Evolutionary conservation across 2,888 invertebrate species (phyloP).

Genomic region (Epicampocera succincta): DNA sequence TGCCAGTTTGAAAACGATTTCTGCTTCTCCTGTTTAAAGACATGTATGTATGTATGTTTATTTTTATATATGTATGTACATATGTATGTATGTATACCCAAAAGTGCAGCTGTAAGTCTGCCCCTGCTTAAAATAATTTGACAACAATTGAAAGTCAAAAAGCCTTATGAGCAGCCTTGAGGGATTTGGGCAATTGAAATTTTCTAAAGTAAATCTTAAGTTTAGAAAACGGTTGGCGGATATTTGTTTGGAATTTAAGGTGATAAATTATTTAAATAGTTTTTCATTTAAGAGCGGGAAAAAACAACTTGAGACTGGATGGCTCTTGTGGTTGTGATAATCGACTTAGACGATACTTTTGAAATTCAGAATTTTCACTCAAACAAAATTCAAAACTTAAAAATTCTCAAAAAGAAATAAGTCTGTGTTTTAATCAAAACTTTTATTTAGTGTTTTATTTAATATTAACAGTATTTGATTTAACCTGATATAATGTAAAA

Average conservation of each 20-base stretch:
- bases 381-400: too few species aligned
- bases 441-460: too few species aligned
- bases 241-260: not conserved
- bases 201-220: conserved; percentile 23
- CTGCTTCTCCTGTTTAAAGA: not conserved
- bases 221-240: not conserved
- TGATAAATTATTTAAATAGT: conserved; percentile 25
- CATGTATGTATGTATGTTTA: too few species aligned
- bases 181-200: conserved; percentile 47
- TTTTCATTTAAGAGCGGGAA: conserved; percentile 1
- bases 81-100: not conserved
- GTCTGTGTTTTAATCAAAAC: too few species aligned
- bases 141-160: conserved; percentile 35
- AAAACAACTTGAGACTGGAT: not conserved
- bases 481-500: too few species aligned
- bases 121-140: conserved; percentile 8
- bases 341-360: too few species aligned
- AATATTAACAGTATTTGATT: too few species aligned
- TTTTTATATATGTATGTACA: not conserved
- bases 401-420: too few species aligned
- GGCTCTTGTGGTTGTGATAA: too few species aligned
- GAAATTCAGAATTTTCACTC: too few species aligned
- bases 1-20: not conserved
- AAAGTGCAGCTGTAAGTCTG: not conserved
- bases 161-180: conserved; percentile 50